Evolutionary conservation across 92 coral and sea anemone species (phyloP), one percentile per base, ranked within the genome.

Genomic region (Parazoanthus darwini): DNA sequence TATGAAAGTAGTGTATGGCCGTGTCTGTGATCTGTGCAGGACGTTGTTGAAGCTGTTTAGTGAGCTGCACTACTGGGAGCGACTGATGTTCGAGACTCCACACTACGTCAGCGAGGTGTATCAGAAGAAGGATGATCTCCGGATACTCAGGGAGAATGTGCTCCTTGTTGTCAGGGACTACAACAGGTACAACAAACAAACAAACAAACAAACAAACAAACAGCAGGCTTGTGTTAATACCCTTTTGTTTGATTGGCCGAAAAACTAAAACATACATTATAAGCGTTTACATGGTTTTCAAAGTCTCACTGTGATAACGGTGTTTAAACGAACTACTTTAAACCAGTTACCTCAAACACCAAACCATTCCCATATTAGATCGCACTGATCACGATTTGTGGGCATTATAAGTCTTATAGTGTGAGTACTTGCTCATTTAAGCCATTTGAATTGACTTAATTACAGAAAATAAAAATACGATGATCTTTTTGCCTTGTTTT

Each of bases 1-100:
- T 29, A 29, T 29, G 33, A 29, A 29, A 29, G 33, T 29, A 29
- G 33, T 29, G 33, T 29, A 63, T 3, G 70, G 3, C 25, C 4
- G 70, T 63, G 25, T 20, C 70, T 68, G 20, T 51, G 78, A 81
- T 89, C n/a, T 4, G 77, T 73, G 8, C 71, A 97, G 99, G 82
- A 92, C 89, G 67, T 90, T 97, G 63, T 86, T 97, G 35, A 97
- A 95, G 77, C 87, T 97, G 91, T 91, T 97, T 73, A 97, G 96
- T 84, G 99, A 97, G 85, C 94, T 97, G 85, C 95, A 93, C 74
- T 97, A 95, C 90, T 97, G 99, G 99, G 99, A 97, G 91, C 95
- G 96, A 86, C 88, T 97, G 88, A 97, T 97, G 99, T 95, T 97
- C 80, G 99, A 97, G 89, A 97, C 99, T 18, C 99, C 99, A 35